These are phyloP conservation scores for Hydrolagus affinis DNA, from an alignment of 2,113 vertebrate species.

Conservation along the genomic window DNA sequence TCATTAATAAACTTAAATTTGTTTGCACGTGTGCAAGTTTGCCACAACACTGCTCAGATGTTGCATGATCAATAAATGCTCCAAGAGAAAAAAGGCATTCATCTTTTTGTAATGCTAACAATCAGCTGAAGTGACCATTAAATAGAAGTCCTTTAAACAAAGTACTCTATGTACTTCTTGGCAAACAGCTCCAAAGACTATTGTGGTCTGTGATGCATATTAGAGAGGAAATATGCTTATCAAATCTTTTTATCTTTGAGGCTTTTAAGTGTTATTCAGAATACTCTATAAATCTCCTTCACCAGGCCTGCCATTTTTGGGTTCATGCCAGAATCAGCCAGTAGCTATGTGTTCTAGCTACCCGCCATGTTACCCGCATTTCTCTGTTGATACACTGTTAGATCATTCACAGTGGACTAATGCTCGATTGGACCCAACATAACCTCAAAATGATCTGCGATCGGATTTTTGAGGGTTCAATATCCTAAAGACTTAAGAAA, in stretches of 20 bases:
- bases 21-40: too few relatives aligned
- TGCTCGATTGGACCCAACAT: not conserved
- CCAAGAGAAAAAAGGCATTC: not conserved
- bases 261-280: not conserved
- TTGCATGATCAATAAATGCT: not conserved
- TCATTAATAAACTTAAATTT: too few relatives aligned
- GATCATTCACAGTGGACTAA: not conserved
- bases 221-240: not conserved
- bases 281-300: not conserved
- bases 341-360: not conserved
- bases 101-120: not conserved
- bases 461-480: not conserved
- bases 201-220: not conserved
- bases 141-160: not conserved
- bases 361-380: not conserved
- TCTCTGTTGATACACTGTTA: not conserved
- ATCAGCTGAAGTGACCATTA: not conserved
- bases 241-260: conserved; percentile 1
- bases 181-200: not conserved
- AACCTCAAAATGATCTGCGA: not conserved
- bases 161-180: not conserved
- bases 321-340: not conserved
- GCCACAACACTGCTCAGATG: too few relatives aligned
- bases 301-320: not conserved
- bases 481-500: not conserved